Evolutionary conservation across 1,140 invertebrate genomes (phyloP).

Genomic region (Lucilia sericata): DNA sequence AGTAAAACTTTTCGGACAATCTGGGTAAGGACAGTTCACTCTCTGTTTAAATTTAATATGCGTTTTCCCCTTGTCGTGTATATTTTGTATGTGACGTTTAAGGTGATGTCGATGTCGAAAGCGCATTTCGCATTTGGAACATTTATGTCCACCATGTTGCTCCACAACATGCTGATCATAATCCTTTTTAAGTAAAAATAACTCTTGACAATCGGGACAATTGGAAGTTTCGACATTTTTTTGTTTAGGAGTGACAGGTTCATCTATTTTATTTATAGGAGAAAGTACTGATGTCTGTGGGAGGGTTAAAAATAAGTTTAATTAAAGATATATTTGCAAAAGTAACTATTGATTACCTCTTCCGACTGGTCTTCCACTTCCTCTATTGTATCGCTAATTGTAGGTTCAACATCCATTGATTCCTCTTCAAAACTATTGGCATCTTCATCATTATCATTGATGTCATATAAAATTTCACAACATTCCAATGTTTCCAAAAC

Average conservation of each 20-base stretch:
- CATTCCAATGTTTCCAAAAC: background rate
- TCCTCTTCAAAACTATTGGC: too few relatives aligned
- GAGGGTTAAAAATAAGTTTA: too few relatives aligned
- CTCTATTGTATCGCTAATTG: too few relatives aligned
- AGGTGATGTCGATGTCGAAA: background rate
- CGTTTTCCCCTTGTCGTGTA: conserved; percentile 50
- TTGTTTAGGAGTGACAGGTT: too few relatives aligned
- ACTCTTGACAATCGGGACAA: background rate
- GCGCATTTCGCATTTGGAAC: conserved; percentile 38
- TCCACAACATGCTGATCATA: background rate
- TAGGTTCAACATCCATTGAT: too few relatives aligned
- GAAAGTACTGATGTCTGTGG: too few relatives aligned
- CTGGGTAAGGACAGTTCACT: conserved; percentile 46
- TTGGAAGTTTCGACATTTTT: background rate
- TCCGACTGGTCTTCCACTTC: too few relatives aligned
- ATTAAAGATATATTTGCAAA: too few relatives aligned
- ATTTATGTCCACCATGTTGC: background rate
- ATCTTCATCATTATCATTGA: too few relatives aligned
- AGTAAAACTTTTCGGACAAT: conserved; percentile 47
- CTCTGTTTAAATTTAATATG: conserved; percentile 50
- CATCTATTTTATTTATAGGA: too few relatives aligned
- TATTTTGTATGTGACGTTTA: background rate
- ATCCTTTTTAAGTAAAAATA: background rate
- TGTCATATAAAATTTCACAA: too few relatives aligned
- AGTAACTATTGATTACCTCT: too few relatives aligned